A percentile compares a stretch with the other conserved stretches of the same genome.
These are phyloP conservation scores for Rutilus rutilus DNA, from an alignment of 2,113 vertebrate species.

Conservation along the genomic window DNA sequence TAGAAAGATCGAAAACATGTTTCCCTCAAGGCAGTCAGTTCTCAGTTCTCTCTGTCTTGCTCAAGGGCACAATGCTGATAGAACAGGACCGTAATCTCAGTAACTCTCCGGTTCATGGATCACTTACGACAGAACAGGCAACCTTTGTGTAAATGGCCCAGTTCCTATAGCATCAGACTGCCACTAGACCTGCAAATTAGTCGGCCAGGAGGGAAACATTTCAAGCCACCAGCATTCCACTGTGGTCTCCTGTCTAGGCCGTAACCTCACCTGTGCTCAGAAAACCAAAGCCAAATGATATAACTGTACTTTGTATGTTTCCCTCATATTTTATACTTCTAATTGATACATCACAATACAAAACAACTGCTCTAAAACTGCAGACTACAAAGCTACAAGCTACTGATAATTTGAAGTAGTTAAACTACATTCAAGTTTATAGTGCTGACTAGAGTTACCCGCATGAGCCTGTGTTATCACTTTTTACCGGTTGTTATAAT, in stretches of 20 bases:
- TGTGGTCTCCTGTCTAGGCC: slow-evolving; percentile 1
- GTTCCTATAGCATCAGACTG: slow-evolving; percentile 31
- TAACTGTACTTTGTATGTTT: neutral
- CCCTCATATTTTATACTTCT: neutral
- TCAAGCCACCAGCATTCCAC: slow-evolving; percentile 31
- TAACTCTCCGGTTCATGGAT: slow-evolving; percentile 37
- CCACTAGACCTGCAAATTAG: slow-evolving; percentile 33
- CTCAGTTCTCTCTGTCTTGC: slow-evolving; percentile 27
- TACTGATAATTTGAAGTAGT: neutral
- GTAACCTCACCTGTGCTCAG: slow-evolving; percentile 31
- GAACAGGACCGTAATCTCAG: slow-evolving; percentile 39
- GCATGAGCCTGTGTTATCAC: no score
- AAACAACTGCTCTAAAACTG: neutral
- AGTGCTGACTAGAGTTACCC: no score
- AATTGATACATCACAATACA: no score
- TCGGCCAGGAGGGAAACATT: slow-evolving; percentile 28
- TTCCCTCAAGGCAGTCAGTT: slow-evolving; percentile 1
- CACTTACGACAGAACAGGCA: slow-evolving; percentile 42
- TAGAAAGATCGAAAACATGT: neutral
- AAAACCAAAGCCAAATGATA: slow-evolving; percentile 9
- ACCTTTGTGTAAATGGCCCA: slow-evolving; percentile 40
- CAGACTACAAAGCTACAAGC: neutral
- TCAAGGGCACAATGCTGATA: slow-evolving; percentile 34
- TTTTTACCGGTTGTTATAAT: no score
- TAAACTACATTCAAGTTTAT: neutral